Evolutionary conservation across 37 sponge, comb jelly and placozoan species (phyloP), one percentile per base, ranked within the genome.

Genomic region (Hexactinellida sp.): DNA sequence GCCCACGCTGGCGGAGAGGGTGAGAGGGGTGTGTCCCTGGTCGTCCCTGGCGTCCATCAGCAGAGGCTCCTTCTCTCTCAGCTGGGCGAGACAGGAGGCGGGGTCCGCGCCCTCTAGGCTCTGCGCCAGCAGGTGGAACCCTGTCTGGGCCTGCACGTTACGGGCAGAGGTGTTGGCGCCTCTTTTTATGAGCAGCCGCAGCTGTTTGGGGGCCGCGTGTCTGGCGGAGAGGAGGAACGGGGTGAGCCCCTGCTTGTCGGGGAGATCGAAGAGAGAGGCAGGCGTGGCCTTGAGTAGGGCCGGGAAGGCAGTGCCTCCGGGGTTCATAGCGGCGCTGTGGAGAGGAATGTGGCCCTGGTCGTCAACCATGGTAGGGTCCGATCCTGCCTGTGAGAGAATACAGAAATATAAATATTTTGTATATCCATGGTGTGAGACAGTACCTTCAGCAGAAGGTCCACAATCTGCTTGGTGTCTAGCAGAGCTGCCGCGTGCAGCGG

Each of bases 221-320:
- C 30, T 63, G 13, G 76, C 76, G 3, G 76, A 21, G 28, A 63
- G 76, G 28, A 63, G 30, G 76, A 63, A 63, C 19, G 76, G 76
- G 30, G 76, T 63, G 76, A 63, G 76, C 25, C 76, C 76, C 34
- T 63, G 76, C 76, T 63, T 63, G 76, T 63, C 76, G 3, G 76
- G 76, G 76, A 63, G 76, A n/a, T 63, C 76, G 25, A 63, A 28
- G 32, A 63, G 34, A 28, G 76, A 21, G 25, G 76, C 3, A n/a
- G 76, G 34, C 34, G 76, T 63, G 13, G 76, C 3, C 34, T 63
- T 63, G 76, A 63, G 76, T 10, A 63, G 76, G 13, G 32, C 3
- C 3, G 76, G 76, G 30, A 10, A 63, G 25, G 13, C 76, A n/a
- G 76, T 28, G 3, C 76, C 76, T n/a, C 76, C 76, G 5, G 76